Percentiles rank a stretch among this genome's conserved stretches.
These are phyloP conservation scores for Rhegmatorhina hoffmannsi DNA, from an alignment of 2,113 vertebrate genomes.

Conservation along the genomic window DNA sequence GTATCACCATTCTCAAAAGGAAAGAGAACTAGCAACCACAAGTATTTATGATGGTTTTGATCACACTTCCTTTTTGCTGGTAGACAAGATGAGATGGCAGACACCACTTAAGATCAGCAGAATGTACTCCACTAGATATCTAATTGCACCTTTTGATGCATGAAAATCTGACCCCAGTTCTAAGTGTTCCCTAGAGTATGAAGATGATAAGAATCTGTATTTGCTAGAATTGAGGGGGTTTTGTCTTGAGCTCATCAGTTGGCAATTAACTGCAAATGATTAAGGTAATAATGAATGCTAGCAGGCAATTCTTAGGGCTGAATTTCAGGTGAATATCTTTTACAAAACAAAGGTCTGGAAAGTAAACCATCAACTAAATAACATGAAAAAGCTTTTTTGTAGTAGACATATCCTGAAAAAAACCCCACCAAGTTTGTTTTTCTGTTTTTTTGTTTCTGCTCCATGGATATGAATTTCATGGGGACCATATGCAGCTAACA, in stretches of 20 bases:
- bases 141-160: not conserved
- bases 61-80: not conserved
- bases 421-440: not conserved
- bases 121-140: not conserved
- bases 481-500: not conserved
- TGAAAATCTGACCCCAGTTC: not conserved
- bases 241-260: not conserved
- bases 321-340: not conserved
- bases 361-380: not conserved
- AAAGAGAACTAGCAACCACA: not conserved
- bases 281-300: not conserved
- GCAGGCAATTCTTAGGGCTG: not conserved
- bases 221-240: not conserved
- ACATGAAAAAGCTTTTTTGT: not conserved
- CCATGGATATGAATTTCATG: not conserved
- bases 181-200: not conserved
- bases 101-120: not conserved
- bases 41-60: not conserved
- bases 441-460: not conserved
- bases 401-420: not conserved
- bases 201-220: not conserved
- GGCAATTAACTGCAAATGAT: not conserved
- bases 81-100: not conserved
- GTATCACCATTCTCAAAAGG: not conserved
- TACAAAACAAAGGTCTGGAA: not conserved